Base-by-base conservation (phyloP, 2,113 vertebrate genomes). In the Periophthalmodon schlosseri region DNA sequence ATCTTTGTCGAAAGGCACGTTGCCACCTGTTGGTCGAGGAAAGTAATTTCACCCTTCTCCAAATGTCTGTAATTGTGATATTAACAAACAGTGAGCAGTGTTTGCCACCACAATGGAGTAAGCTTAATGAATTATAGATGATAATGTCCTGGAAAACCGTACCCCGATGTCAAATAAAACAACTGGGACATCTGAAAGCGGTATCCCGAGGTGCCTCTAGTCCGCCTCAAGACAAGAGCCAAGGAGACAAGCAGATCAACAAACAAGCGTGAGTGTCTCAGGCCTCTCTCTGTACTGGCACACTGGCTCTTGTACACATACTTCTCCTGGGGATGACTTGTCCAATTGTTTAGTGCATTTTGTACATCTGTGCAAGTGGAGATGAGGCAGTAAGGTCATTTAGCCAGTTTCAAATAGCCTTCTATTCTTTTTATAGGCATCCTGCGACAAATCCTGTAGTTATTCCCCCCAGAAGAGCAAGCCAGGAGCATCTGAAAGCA, bases 101-200 rank as follows among this genome's bases (percentile, higher is more conserved):
- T 82, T 85, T 80, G 76, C 54, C 33, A 57, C 80, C 72, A 80
- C 70, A 75, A 78, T 82, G 34, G 50, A 72, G 28, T 33, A 34
- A 65, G 63, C 33, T 39, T 44, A 68, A 85, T 87, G 69, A 88
- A 86, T 87, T 83, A 87, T 84, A 78, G 58, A 88, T 85, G 73
- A 84, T 58, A 63, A 73, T 71, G 71, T 80, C 69, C 76, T 68
- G 73, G 70, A 85, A 84, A 86, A 74, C 69, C 66, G 56, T 36
- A 23, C 44, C 78, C 33, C 73, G 73, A 79, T 80, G 72, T 86
- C 69, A 68, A 73, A 79, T 72, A 73, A 75, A 83, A 75, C 74
- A 78, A 61, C 33, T 69, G 70, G 79, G 78, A 69, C 52, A 77
- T 70, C 2, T 63, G 10, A 57, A 46, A 76, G 39, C 39, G 68